Conservation (phyloP, 2,888 invertebrate species). For the Colostygia pectinataria region DNA sequence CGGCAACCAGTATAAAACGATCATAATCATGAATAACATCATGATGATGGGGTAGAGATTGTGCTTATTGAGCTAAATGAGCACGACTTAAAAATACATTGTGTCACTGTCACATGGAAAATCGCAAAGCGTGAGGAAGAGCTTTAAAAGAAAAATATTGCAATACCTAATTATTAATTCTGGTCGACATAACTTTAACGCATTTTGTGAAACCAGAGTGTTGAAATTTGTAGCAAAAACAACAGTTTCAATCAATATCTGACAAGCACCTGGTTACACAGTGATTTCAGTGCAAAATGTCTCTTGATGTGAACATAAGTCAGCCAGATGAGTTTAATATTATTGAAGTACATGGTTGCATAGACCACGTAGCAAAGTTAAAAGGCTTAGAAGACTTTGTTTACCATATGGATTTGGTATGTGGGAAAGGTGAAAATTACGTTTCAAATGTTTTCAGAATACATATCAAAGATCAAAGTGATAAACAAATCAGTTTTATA, state of each 20-base stretch:
- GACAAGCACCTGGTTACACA: background rate
- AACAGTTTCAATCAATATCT: constrained; percentile 16
- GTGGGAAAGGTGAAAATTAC: constrained; percentile 63
- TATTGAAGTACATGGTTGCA: constrained; percentile 59
- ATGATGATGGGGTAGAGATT: no score
- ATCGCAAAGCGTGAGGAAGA: no score
- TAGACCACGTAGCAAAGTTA: constrained; percentile 53
- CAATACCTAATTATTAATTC: no score
- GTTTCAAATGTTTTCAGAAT: constrained; percentile 70
- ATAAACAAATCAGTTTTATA: constrained; percentile 53
- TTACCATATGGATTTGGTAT: constrained; percentile 65
- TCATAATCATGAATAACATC: no score
- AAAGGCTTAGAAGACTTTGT: constrained; percentile 57
- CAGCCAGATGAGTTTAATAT: constrained; percentile 73
- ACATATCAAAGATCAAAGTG: constrained; percentile 50
- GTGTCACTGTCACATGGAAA: no score
- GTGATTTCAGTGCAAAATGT: constrained; percentile 66
- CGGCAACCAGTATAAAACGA: no score
- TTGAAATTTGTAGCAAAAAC: no score
- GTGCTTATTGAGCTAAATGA: no score
- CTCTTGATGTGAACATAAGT: constrained; percentile 73
- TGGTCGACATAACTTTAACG: no score
- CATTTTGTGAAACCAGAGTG: no score
- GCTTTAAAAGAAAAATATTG: no score
- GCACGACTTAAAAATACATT: no score